Evolutionary conservation across 2,113 vertebrate species (phyloP), one percentile per base, ranked within the genome.

Genomic region (Cyphomyrus discorhynchus): DNA sequence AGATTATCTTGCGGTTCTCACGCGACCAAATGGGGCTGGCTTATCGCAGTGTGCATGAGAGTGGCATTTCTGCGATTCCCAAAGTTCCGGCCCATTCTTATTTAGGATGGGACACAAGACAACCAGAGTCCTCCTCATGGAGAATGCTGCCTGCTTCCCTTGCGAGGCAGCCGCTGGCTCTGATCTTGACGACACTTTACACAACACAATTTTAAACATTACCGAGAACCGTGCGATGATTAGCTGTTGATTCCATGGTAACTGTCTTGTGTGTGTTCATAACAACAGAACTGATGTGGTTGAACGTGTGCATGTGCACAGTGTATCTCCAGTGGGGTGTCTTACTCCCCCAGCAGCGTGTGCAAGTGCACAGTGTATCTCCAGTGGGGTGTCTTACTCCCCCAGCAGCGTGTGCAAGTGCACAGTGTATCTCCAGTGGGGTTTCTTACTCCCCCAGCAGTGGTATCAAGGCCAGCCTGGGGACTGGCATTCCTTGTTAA

Each of bases 241-340:
- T 53, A 87, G 9, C 31, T 42, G 46, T 31, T 39, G 84, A 52
- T 83, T 90, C 83, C 77, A 90, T 90, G 82, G 35, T n/a, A 88
- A 90, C 82, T 6, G 45, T 70, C 17, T 27, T 62, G 4, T 90
- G 88, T 91, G 85, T 91, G 90, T 88, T 90, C 80, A 52, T 58
- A 50, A 31, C 27, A 45, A 86, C 82, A 88, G 83, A 50, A 24
- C 52, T 52, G 83, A 83, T 89, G 52, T 84, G 87, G 86, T 80
- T 56, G 66, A 82, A 47, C 77, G 80, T 53, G 42, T 10, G 0
- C 53, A 31, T 27, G 31, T 47, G 82, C 52, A 9, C 3, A 56
- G 7, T 89, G 82, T 49, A 62, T 88, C 66, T 85, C 85, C 62
- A 66, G 62, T 21, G 53, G 19, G 53, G 19, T 21, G 19, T 62